These are phyloP conservation scores for Etheostoma spectabile DNA, from an alignment of 2,113 vertebrate species.

Conservation along the genomic window DNA sequence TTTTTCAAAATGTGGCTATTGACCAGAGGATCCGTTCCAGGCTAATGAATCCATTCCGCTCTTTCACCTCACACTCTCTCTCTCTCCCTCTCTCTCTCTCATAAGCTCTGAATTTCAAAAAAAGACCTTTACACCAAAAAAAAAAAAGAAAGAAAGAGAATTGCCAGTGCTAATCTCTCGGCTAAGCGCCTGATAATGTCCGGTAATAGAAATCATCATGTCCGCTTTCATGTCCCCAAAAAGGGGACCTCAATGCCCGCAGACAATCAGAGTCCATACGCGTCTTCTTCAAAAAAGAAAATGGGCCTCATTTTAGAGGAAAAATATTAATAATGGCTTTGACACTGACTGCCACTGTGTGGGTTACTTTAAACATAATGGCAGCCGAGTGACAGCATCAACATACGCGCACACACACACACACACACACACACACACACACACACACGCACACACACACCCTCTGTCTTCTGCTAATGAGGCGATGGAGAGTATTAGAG, in stretches of 20 bases:
- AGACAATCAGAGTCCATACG: constrained; percentile 45
- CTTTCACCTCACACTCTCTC: constrained; percentile 2
- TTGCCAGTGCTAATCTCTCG: constrained; percentile 63
- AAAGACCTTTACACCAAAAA: constrained; percentile 48
- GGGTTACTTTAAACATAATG: constrained; percentile 61
- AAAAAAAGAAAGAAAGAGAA: constrained; percentile 30
- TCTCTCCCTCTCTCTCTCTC: constrained; percentile 26
- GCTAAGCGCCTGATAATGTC: constrained; percentile 64
- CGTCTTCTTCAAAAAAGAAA: constrained; percentile 12
- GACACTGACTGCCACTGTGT: constrained; percentile 54
- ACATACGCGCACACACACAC: constrained; percentile 29
- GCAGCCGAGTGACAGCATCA: constrained; percentile 62
- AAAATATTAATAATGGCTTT: constrained; percentile 57
- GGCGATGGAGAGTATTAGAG: constrained; percentile 53
- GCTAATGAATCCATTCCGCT: constrained; percentile 40
- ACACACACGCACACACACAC: constrained; percentile 28
- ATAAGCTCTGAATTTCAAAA: constrained; percentile 49
- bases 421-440: constrained; percentile 24
- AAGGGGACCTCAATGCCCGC: constrained; percentile 44
- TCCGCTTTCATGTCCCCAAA: constrained; percentile 56
- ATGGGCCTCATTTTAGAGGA: constrained; percentile 53
- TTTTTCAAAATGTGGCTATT: constrained; percentile 11
- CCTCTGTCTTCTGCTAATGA: constrained; percentile 59
- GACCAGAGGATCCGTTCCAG: constrained; percentile 25
- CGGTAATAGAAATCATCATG: constrained; percentile 69